Base-by-base conservation (phyloP, 1,140 invertebrate genomes). In the Nasonia giraulti region DNA sequence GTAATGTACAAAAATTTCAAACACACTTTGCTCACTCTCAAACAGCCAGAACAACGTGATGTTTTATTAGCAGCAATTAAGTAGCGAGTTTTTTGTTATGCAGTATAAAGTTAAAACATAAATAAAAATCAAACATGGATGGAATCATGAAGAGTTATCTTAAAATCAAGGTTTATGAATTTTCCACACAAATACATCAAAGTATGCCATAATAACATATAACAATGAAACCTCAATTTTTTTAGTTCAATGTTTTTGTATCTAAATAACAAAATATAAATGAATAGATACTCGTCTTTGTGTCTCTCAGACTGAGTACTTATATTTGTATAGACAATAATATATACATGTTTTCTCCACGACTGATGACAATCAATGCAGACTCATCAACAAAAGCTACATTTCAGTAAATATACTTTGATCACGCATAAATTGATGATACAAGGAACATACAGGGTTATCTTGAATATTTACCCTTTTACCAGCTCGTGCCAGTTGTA, bases 391-490 rank as follows among this genome's bases (percentile, higher is more conserved):
- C 68, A 73, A 84, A 71, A 84, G 44, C 77, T 80, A 75, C 69
- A 73, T 20, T 83, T 83, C 77, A 77, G 55, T 23, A 71, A 50
- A 27, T 50, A n/a, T n/a, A n/a, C 55, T 79, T 84, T 80, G 74
- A 62, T 80, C 20, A 79, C 33, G 66, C n/a, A 62, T 78, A 78
- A 77, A 66, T 37, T 73, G 66, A 7, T 33, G 78, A 78, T 82
- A 80, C 80, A 79, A 84, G 85, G 86, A 85, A 86, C 77, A 84
- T 80, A 86, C 84, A 81, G 87, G 87, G 85, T 87, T 77, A 88
- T 87, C 55, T 88, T 89, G 55, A 88, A 94, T 94, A 94, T 94
- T 94, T 95, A 95, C 94, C 94, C 93, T 92, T 92, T 93, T 94
- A 91, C 92, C 92, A 94, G 92, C 93, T 89, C 90, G 91, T 90